Percentiles rank a stretch among this genome's conserved stretches.
phyloP scores from a whole-genome alignment of 1,140 invertebrate genomes.

The Zaprionus tsacasi region DNA sequence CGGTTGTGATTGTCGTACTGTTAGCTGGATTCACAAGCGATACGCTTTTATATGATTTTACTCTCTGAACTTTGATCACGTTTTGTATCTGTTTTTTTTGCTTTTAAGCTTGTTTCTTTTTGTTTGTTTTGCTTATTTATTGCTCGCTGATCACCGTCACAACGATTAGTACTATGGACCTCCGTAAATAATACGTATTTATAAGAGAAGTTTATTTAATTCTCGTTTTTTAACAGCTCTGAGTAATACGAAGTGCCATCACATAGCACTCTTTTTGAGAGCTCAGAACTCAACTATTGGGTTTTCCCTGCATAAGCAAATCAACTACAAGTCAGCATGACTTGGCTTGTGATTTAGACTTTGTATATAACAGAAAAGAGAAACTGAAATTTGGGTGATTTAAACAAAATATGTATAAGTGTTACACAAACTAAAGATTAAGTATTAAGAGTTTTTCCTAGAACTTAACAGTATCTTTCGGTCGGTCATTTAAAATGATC shows the following conservation, averaged over 20 bases:
- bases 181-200: conserved; percentile 4
- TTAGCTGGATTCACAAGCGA: conserved; percentile 29
- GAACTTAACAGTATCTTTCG: neutral
- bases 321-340: neutral
- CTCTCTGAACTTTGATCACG: conserved; percentile 30
- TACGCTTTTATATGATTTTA: conserved; percentile 69
- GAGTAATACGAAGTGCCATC: neutral
- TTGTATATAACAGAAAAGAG: neutral
- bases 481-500: conserved; percentile 3
- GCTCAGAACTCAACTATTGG: neutral
- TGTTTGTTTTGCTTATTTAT: conserved; percentile 43
- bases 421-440: too few relatives aligned
- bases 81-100: conserved; percentile 29
- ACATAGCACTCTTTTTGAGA: neutral
- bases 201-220: conserved; percentile 57
- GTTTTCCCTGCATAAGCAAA: neutral
- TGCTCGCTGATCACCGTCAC: conserved; percentile 60
- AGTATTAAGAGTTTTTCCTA: too few relatives aligned
- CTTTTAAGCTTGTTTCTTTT: conserved; percentile 38
- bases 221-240: conserved; percentile 53
- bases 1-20: conserved; percentile 51
- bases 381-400: neutral
- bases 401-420: neutral
- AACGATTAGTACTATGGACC: conserved; percentile 19
- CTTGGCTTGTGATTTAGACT: neutral